Evolutionary conservation across 2,113 vertebrate species (phyloP).

Genomic region (Myiozetetes cayanensis): DNA sequence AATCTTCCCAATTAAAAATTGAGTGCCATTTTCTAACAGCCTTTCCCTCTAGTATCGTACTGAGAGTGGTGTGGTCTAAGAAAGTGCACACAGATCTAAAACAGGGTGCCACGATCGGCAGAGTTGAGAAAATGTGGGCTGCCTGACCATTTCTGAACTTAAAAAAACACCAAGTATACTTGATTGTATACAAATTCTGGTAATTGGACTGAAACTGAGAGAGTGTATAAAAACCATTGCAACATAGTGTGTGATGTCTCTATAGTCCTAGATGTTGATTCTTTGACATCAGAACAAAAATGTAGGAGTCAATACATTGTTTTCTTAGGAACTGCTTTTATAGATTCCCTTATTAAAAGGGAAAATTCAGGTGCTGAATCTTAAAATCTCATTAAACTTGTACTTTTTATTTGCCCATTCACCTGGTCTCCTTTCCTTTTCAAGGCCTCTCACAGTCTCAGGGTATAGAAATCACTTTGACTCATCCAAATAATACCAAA

Average conservation of each 20-base stretch:
- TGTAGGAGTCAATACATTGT: neutral
- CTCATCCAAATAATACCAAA: slow-evolving; percentile 29
- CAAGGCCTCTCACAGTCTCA: slow-evolving; percentile 45
- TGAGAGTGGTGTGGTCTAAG: neutral
- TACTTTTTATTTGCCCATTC: slow-evolving; percentile 17
- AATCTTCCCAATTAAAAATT: neutral
- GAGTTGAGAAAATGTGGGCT: neutral
- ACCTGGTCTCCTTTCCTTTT: neutral
- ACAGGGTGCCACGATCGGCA: neutral
- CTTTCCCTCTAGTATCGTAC: neutral
- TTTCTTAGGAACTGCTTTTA: slow-evolving; percentile 1
- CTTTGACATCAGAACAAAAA: neutral
- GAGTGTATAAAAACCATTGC: neutral
- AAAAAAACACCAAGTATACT: neutral
- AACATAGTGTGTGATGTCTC: neutral
- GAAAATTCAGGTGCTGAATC: slow-evolving; percentile 26
- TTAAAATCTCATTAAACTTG: slow-evolving; percentile 32
- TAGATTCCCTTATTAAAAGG: neutral
- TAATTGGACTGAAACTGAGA: neutral
- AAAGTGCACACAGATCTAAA: neutral
- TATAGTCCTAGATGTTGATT: neutral
- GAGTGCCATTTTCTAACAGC: neutral
- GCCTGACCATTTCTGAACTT: neutral
- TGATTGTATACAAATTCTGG: neutral
- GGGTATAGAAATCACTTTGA: slow-evolving; percentile 17